A percentile compares a stretch with the other conserved stretches of the same genome.
Conservation (phyloP, 2,113 vertebrate genomes). For the Martes martes region DNA sequence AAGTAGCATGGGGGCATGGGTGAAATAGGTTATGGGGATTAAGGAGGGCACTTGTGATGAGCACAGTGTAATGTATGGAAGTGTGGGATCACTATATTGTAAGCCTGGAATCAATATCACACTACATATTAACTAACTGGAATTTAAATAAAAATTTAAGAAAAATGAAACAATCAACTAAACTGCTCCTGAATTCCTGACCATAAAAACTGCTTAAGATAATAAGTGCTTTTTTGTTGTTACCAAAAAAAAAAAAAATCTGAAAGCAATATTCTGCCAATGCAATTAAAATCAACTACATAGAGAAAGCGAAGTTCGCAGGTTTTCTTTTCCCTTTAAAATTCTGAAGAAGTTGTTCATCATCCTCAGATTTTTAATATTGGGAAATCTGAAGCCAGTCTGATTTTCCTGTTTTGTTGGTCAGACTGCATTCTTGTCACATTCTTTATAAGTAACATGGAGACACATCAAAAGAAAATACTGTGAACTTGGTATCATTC, state of each 20-base stretch:
- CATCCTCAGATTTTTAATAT: background rate
- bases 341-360: background rate
- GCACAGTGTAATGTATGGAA: background rate
- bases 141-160: background rate
- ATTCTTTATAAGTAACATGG: background rate
- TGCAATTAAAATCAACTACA: background rate
- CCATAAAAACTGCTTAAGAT: background rate
- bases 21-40: background rate
- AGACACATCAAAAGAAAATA: background rate
- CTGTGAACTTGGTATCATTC: background rate
- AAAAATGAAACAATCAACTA: background rate
- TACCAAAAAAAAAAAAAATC: background rate
- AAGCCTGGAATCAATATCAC: background rate
- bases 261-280: background rate
- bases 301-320: background rate
- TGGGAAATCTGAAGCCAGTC: background rate
- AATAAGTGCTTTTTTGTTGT: background rate
- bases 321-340: background rate
- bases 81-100: background rate
- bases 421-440: background rate
- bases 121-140: background rate
- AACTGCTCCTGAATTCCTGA: background rate
- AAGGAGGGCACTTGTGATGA: background rate
- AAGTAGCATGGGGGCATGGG: background rate
- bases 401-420: background rate